Percentiles rank a stretch among this genome's conserved stretches.
Conservation (phyloP, 2,888 invertebrate species). For the Resseliella maxima region DNA sequence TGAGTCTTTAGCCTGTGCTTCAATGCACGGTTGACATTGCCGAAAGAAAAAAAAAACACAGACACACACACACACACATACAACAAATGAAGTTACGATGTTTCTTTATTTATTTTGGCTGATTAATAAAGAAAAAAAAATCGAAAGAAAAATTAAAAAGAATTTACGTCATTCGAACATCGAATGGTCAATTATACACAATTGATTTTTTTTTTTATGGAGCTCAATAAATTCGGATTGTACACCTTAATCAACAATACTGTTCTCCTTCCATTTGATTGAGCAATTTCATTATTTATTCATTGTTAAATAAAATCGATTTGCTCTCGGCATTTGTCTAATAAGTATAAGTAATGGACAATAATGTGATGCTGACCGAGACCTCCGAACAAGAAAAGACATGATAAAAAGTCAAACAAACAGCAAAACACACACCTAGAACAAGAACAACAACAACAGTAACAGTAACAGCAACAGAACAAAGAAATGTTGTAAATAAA, state of each 20-base stretch:
- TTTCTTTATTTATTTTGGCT: slow-evolving; percentile 23
- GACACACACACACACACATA: no score
- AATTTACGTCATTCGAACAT: neutral
- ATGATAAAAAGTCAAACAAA: slow-evolving; percentile 28
- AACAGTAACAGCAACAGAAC: neutral
- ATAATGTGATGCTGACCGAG: neutral
- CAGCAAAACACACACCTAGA: neutral
- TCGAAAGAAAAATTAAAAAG: neutral
- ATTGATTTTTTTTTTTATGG: neutral
- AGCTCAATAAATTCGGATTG: neutral
- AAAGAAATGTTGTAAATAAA: neutral
- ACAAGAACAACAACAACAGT: no score
- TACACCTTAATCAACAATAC: no score
- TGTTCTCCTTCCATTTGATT: no score
- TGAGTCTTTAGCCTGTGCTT: neutral
- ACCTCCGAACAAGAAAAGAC: neutral
- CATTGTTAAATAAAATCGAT: neutral
- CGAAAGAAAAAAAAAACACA: neutral
- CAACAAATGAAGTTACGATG: slow-evolving; percentile 37
- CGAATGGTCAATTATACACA: neutral
- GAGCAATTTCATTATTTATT: slow-evolving; percentile 9
- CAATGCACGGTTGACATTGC: neutral
- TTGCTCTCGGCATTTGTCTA: neutral
- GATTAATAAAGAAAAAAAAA: neutral
- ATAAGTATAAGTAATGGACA: neutral